phyloP scores from a whole-genome alignment of 2,888 invertebrate genomes.

The Zelleria hepariella region DNA sequence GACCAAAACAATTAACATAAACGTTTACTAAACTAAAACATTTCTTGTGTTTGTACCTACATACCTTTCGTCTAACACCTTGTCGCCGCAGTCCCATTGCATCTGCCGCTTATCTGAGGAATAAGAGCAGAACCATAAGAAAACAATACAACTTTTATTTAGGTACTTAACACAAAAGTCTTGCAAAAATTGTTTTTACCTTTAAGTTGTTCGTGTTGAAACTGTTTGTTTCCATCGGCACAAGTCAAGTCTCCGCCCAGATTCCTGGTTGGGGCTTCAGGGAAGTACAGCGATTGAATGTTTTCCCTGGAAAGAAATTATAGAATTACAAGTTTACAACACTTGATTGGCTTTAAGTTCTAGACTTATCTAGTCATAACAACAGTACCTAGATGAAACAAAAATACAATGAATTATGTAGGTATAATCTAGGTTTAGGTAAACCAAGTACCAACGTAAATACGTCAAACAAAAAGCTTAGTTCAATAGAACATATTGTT shows the following conservation, averaged over 20 bases:
- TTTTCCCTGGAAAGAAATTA: slow-evolving; percentile 41
- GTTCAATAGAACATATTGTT: no score
- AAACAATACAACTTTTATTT: no score
- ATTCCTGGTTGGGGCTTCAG: slow-evolving; percentile 11
- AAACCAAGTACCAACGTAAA: no score
- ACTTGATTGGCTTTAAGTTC: no score
- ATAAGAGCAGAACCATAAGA: not conserved
- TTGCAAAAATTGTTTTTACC: not conserved
- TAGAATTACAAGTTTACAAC: no score
- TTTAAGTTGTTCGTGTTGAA: not conserved
- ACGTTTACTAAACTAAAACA: not conserved
- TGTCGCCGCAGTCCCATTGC: slow-evolving; percentile 1
- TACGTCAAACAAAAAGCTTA: no score
- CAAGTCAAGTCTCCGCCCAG: not conserved
- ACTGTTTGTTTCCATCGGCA: slow-evolving; percentile 14
- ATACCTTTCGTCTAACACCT: not conserved
- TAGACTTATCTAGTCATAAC: no score
- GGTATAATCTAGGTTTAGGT: no score
- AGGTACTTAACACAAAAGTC: no score
- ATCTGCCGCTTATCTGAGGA: not conserved
- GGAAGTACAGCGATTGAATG: slow-evolving; percentile 33
- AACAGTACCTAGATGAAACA: no score
- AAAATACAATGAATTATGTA: no score
- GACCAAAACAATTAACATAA: not conserved
- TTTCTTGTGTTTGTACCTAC: not conserved